Base-by-base conservation (phyloP, 2,113 vertebrate species). In the Corythornis vintsioides region DNA sequence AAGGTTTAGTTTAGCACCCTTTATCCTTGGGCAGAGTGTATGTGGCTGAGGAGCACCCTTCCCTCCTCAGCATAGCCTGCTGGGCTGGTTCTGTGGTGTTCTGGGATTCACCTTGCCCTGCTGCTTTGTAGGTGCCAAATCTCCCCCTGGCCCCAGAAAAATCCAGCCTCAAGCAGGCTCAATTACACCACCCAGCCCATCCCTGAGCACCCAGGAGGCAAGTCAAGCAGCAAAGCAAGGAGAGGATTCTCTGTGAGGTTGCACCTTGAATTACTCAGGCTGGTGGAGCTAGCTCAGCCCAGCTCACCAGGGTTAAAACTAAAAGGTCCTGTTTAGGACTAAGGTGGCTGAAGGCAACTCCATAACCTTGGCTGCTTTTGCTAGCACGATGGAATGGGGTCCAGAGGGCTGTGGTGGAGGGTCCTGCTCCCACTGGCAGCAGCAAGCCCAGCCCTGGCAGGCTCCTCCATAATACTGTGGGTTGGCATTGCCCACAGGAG, bases 301-400 rank as follows among this genome's bases (percentile, higher is more conserved):
- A 67, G 33, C 33, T 89, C 9, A 8, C 11, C 13, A 8, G 17
- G 53, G 19, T 56, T 64, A 47, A 55, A 71, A 50, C 31, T 7
- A 16, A 91, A 52, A 15, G 0, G 1, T 31, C 28, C 21, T 5
- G 1, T 35, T 74, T 28, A 33, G 38, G 42, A 14, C 29, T 81
- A 50, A 38, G 20, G 38, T n/a, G 15, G 42, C n/a, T 57, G 15
- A 35, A 70, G 50, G 24, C 15, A 57, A 29, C 52, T 70, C 67
- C 2, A 0, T 11, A 47, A 38, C 35, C 38, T 70, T 3, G 3
- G 55, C 25, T 69, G 15, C 8, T 17, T 63, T 25, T 78, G 25
- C 47, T 55, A 59, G n/a, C 53, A 24, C n/a, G 8, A 3, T 0
- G 6, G 20, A 11, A 28, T 0, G 4, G 21, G 15, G 18, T 15